Percentiles rank a stretch among this genome's conserved stretches.
phyloP scores from a whole-genome alignment of 2,888 invertebrate genomes.

The Torymus texanus region DNA sequence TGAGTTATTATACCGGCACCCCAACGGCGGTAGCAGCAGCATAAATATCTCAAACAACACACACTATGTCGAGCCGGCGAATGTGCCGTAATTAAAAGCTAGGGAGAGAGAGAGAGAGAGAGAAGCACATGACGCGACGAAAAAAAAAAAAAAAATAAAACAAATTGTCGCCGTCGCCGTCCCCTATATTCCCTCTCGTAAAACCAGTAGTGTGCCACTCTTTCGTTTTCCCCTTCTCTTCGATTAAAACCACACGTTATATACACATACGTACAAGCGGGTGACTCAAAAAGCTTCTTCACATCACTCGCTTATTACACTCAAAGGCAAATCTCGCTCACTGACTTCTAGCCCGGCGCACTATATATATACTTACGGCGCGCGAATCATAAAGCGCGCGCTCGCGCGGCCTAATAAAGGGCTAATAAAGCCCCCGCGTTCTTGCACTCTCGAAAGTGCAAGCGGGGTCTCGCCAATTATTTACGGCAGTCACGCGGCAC shows the following conservation, averaged over 20 bases:
- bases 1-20: too few relatives aligned
- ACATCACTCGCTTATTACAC: too few relatives aligned
- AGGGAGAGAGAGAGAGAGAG: conserved; percentile 5
- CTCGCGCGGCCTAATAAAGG: conserved; percentile 38
- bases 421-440: conserved; percentile 34
- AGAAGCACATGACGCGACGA: not conserved
- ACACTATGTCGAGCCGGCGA: too few relatives aligned
- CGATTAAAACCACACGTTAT: not conserved
- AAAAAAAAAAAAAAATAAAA: conserved; percentile 17
- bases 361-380: too few relatives aligned
- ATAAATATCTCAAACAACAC: too few relatives aligned
- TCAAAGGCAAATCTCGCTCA: not conserved
- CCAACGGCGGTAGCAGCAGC: too few relatives aligned
- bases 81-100: conserved; percentile 28
- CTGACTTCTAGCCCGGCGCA: not conserved
- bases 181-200: not conserved
- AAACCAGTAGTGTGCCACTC: not conserved
- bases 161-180: not conserved
- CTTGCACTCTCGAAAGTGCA: not conserved
- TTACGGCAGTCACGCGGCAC: conserved; percentile 40
- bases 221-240: not conserved
- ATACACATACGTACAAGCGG: not conserved
- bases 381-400: conserved; percentile 45
- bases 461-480: conserved; percentile 39
- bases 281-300: not conserved